Conservation (phyloP, 2,797 vertebrate genomes). For the Trachurus trachurus region DNA sequence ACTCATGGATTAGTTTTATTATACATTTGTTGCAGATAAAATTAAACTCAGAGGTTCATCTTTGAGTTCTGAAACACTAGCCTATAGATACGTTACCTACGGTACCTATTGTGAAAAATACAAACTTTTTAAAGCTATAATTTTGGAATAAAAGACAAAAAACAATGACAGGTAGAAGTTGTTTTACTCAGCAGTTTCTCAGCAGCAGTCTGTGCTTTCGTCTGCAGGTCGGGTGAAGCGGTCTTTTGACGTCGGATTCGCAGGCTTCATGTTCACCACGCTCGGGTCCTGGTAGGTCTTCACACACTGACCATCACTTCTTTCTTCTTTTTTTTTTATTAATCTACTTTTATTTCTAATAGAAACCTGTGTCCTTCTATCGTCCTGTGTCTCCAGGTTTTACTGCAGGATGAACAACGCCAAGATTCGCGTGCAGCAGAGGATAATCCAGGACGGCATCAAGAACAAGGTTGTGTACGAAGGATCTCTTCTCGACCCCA, state of each 20-base stretch:
- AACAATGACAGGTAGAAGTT: too few species aligned
- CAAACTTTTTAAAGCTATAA: not conserved
- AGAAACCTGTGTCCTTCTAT: not conserved
- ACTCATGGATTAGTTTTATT: too few species aligned
- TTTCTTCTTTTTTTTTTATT: not conserved
- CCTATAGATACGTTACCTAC: too few species aligned
- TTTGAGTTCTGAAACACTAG: too few species aligned
- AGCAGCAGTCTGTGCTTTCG: slow-evolving; percentile 1
- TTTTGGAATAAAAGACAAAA: not conserved
- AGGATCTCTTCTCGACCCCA: slow-evolving; percentile 79
- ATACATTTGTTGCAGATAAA: too few species aligned
- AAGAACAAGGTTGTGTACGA: slow-evolving; percentile 86
- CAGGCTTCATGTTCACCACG: slow-evolving; percentile 84
- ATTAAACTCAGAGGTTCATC: too few species aligned
- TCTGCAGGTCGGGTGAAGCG: slow-evolving; percentile 83
- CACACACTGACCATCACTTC: not conserved
- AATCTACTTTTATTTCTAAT: not conserved
- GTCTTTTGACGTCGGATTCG: slow-evolving; percentile 84
- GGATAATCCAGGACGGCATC: slow-evolving; percentile 79
- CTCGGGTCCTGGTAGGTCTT: slow-evolving; percentile 84
- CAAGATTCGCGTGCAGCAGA: slow-evolving; percentile 78
- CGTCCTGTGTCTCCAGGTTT: slow-evolving; percentile 70
- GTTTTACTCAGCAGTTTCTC: not conserved
- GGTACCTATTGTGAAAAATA: too few species aligned
- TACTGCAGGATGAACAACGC: slow-evolving; percentile 83